Conservation (phyloP, 2,113 vertebrate genomes). For the Trichomycterus rosablanca region DNA sequence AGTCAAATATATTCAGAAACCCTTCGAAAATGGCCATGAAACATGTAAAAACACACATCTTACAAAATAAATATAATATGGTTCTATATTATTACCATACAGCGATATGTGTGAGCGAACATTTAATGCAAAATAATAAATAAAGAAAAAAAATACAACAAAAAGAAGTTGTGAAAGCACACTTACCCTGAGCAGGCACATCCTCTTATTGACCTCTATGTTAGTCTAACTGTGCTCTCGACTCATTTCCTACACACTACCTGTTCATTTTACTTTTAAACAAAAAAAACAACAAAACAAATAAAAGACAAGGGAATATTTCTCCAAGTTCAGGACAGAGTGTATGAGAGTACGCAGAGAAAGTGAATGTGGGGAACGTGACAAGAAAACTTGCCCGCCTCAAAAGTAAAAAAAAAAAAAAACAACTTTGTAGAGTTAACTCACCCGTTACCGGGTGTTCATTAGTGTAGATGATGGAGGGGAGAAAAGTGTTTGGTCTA, state of each 20-base stretch:
- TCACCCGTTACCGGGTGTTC: constrained; percentile 78
- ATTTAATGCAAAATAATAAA: no score
- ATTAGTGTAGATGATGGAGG: constrained; percentile 86
- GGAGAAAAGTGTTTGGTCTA: constrained; percentile 83
- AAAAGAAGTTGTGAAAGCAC: constrained; percentile 22
- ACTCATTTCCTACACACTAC: constrained; percentile 57
- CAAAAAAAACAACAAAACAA: constrained; percentile 5
- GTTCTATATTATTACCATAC: no score
- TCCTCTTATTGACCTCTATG: constrained; percentile 66
- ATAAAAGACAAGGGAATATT: not conserved
- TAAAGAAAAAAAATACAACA: no score
- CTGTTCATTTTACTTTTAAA: constrained; percentile 22
- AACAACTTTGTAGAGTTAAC: constrained; percentile 76
- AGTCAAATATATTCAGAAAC: no score
- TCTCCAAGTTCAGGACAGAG: constrained; percentile 7
- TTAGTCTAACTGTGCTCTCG: constrained; percentile 73
- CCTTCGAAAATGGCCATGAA: no score
- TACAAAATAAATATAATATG: no score
- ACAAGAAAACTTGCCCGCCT: constrained; percentile 53
- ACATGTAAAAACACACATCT: no score
- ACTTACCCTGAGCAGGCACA: constrained; percentile 71
- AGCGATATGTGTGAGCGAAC: no score
- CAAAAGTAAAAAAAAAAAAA: constrained; percentile 33
- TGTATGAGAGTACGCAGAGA: no score
- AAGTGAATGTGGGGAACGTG: not conserved